These are phyloP conservation scores for Coelogynopora nodosa DNA, from an alignment of 2,888 invertebrate genomes.

Conservation along the genomic window DNA sequence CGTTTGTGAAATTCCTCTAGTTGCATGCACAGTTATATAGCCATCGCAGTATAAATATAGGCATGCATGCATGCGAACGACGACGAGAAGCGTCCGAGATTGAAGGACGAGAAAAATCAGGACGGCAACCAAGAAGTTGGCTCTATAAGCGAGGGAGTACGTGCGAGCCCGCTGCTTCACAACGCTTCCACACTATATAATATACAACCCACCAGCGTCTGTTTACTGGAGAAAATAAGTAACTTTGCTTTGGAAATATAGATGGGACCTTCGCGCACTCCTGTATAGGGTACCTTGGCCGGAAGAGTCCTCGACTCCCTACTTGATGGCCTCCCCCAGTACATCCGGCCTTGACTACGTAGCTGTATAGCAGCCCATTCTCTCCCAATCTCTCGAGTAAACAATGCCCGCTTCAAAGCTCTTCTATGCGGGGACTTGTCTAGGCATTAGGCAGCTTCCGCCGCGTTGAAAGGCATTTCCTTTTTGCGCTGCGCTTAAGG, in stretches of 20 bases:
- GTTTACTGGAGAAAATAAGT: not conserved
- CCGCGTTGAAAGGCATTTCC: slow-evolving; percentile 5
- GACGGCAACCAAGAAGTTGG: not conserved
- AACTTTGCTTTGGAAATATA: not conserved
- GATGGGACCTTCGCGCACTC: not conserved
- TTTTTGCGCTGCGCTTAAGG: not conserved
- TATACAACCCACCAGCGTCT: too few relatives aligned
- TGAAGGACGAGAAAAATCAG: not conserved
- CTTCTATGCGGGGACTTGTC: slow-evolving; percentile 4
- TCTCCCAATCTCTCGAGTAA: not conserved
- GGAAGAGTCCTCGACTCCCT: slow-evolving; percentile 1
- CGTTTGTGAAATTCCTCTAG: not conserved
- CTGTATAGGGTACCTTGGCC: not conserved
- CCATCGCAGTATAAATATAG: not conserved
- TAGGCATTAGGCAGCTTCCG: slow-evolving; percentile 18
- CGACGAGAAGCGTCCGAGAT: not conserved
- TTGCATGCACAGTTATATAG: not conserved
- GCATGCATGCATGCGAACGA: not conserved
- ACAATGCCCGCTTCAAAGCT: not conserved
- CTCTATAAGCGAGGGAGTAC: not conserved
- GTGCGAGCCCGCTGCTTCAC: not conserved
- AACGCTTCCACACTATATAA: not conserved
- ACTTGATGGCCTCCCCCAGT: not conserved
- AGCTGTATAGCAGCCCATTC: not conserved
- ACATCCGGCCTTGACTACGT: slow-evolving; percentile 2